Conservation (phyloP, 2,797 vertebrate species). For the Parambassis ranga region DNA sequence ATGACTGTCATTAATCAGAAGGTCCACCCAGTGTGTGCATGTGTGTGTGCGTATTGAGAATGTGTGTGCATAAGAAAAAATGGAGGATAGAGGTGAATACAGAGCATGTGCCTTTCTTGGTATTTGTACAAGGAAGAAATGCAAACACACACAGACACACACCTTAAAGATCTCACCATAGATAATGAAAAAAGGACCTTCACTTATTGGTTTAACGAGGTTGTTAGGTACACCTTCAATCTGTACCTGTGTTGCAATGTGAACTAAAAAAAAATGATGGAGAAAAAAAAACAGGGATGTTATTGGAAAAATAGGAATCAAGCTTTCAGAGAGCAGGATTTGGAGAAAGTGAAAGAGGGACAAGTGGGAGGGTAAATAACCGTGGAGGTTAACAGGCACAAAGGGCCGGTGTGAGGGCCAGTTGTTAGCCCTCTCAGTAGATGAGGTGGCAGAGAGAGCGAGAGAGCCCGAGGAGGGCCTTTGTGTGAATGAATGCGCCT, state of each 20-base stretch:
- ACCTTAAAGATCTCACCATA: slow-evolving; percentile 2
- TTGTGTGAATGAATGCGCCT: slow-evolving; percentile 76
- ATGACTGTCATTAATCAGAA: slow-evolving; percentile 78
- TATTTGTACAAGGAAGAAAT: slow-evolving; percentile 50
- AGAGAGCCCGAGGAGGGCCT: slow-evolving; percentile 67
- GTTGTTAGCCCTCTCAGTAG: slow-evolving; percentile 57
- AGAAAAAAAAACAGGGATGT: not conserved
- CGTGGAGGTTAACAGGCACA: slow-evolving; percentile 58
- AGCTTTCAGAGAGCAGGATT: slow-evolving; percentile 8
- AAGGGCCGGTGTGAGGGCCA: slow-evolving; percentile 54
- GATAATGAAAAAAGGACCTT: slow-evolving; percentile 37
- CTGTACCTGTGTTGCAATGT: not conserved
- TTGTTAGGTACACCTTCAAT: slow-evolving; percentile 18
- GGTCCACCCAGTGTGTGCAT: slow-evolving; percentile 21
- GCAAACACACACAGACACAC: slow-evolving; percentile 33
- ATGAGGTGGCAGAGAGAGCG: slow-evolving; percentile 59
- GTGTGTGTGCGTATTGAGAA: slow-evolving; percentile 4
- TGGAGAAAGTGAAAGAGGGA: slow-evolving; percentile 19
- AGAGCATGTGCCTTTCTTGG: slow-evolving; percentile 17
- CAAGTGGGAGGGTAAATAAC: slow-evolving; percentile 49
- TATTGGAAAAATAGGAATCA: slow-evolving; percentile 2
- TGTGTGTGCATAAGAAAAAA: not conserved
- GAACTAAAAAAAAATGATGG: not conserved
- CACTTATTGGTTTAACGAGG: not conserved
- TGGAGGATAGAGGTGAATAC: slow-evolving; percentile 36